Conservation (phyloP, 2,113 vertebrate genomes). For the Myotis brandtii region DNA sequence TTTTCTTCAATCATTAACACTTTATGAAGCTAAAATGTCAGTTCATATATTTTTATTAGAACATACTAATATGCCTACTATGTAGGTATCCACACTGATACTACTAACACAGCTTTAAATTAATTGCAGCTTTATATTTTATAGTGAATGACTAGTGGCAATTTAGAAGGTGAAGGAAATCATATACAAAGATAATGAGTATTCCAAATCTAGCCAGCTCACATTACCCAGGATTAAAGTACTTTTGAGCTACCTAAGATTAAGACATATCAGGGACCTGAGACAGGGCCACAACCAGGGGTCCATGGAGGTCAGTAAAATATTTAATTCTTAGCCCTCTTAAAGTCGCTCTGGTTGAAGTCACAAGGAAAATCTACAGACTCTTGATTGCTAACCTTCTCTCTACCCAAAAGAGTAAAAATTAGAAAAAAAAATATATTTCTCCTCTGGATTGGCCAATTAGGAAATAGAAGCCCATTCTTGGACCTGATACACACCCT, state of each 20-base stretch:
- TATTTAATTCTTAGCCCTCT: not conserved
- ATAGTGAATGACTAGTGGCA: not conserved
- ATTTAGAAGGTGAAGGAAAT: not conserved
- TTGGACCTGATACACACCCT: not conserved
- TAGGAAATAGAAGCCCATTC: not conserved
- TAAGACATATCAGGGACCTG: not conserved
- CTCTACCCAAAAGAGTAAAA: not conserved
- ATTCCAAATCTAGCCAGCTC: not conserved
- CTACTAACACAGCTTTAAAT: not conserved
- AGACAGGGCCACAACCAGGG: not conserved
- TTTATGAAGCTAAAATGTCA: not conserved
- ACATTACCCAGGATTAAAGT: not conserved
- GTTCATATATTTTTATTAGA: not conserved
- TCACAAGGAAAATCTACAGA: not conserved
- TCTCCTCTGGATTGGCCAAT: not conserved
- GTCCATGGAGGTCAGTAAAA: not conserved
- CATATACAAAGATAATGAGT: not conserved
- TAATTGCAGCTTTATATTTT: not conserved
- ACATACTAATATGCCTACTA: not conserved
- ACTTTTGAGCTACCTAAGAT: not conserved
- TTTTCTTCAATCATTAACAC: not conserved
- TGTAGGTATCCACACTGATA: not conserved
- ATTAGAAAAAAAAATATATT: not conserved
- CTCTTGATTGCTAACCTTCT: not conserved
- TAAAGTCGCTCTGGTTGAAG: not conserved